These are phyloP conservation scores for Cheumatopsyche charites DNA, from an alignment of 1,140 invertebrate species.

Conservation along the genomic window DNA sequence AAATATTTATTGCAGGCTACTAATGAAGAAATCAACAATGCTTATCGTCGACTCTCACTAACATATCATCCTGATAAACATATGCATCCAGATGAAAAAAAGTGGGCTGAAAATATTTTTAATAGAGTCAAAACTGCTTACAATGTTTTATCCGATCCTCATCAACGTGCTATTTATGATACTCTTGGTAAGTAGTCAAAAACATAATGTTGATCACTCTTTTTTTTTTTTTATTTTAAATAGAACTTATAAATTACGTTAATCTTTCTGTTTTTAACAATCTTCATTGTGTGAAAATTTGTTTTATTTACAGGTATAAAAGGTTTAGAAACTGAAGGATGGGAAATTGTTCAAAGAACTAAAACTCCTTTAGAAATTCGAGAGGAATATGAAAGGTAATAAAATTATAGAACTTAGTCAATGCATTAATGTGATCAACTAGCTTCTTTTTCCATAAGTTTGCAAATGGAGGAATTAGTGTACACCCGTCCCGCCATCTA, in stretches of 20 bases:
- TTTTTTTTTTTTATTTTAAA: conserved; percentile 10
- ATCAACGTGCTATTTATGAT: conserved; percentile 46
- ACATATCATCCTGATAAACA: conserved; percentile 97
- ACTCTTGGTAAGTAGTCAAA: conserved; percentile 37
- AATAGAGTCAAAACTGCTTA: conserved; percentile 92
- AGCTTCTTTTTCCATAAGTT: too few species aligned
- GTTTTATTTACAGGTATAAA: conserved; percentile 52
- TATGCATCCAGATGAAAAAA: conserved; percentile 75
- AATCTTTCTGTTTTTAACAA: background rate
- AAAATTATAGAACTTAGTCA: too few species aligned
- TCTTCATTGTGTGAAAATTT: background rate
- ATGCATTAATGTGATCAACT: too few species aligned
- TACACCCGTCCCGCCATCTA: too few species aligned
- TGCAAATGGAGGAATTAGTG: too few species aligned
- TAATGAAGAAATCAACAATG: conserved; percentile 87
- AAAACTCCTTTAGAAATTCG: conserved; percentile 89
- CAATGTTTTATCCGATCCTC: conserved; percentile 71
- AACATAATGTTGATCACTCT: background rate
- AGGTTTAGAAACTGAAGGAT: conserved; percentile 84
- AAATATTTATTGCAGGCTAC: conserved; percentile 85
- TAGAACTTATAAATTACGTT: background rate
- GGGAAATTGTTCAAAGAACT: conserved; percentile 84
- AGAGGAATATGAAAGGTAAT: conserved; percentile 85
- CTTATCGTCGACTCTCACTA: conserved; percentile 86
- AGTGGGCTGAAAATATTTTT: conserved; percentile 89